These are phyloP conservation scores for Chrysotoxum bicinctum DNA, from an alignment of 2,888 invertebrate species.

Conservation along the genomic window DNA sequence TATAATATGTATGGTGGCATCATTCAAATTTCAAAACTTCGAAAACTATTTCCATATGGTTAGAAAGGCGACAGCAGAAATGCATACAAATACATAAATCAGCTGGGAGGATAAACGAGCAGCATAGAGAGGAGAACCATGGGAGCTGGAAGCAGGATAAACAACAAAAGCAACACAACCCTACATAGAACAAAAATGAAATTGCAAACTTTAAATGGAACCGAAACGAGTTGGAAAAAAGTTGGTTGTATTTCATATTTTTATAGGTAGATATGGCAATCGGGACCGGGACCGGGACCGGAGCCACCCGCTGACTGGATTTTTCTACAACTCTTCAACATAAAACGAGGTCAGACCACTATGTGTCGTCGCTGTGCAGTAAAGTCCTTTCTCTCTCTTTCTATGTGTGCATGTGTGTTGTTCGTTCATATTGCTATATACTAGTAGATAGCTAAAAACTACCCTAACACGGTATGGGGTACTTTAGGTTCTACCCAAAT, in stretches of 20 bases:
- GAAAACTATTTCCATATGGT: conserved; percentile 53
- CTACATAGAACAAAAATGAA: conserved; percentile 31
- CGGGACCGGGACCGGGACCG: too few relatives aligned
- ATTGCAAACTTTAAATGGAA: conserved; percentile 59
- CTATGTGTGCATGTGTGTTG: neutral
- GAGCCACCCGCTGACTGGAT: conserved; percentile 49
- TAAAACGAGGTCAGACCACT: conserved; percentile 46
- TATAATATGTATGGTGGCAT: conserved; percentile 28
- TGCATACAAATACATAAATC: conserved; percentile 50
- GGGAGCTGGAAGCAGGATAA: neutral
- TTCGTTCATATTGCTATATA: neutral
- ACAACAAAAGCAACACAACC: conserved; percentile 9
- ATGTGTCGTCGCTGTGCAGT: neutral
- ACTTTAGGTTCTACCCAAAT: neutral
- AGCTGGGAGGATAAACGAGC: conserved; percentile 36
- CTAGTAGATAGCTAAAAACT: neutral
- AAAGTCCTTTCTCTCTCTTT: neutral
- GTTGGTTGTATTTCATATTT: conserved; percentile 20
- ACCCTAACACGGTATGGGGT: neutral
- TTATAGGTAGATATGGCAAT: neutral
- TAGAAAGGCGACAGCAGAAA: conserved; percentile 50
- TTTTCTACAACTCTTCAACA: conserved; percentile 21
- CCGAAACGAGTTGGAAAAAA: conserved; percentile 45
- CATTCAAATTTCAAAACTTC: conserved; percentile 57
- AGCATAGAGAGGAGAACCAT: neutral